Base-by-base conservation (phyloP, 2,888 invertebrate genomes). In the Drosophila mercatorum region DNA sequence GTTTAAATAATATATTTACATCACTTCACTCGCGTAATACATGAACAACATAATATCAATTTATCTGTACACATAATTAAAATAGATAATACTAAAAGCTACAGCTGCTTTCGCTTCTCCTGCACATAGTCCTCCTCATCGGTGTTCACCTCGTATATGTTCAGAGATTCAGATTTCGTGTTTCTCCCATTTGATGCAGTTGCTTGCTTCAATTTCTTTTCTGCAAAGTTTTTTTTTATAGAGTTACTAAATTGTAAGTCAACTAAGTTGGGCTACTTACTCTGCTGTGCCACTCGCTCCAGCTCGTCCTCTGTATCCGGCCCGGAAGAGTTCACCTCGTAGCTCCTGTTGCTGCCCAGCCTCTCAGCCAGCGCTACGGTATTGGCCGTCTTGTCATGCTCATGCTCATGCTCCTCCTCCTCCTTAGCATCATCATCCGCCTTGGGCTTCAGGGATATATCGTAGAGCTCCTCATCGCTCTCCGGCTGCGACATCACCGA, bases 281-380 rank as follows among this genome's bases (percentile, higher is more conserved):
- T 71, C 71, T 83, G 61, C 28, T 83, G 64, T 11, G 78, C 68
- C 43, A 90, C 77, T 26, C 83, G 88, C 72, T 91, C 80, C 28
- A 93, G 81, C 75, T 93, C 93, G 64, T 93, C 93, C 40, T 93
- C 93, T 0, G 92, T 93, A 49, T 93, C 92, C 11, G 87, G 88
- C 4, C 82, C 92, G 0, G 91, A 92, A 5, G 46, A 41, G 14
- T 58, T n/a, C 72, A 6, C 36, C 43, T 60, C 60, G 40, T 53
- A 41, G 10, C 44, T 56, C 10, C 34, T 26, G 14, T 36, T 31
- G 10, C 5, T 31, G 14, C 8, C 14, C 8, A 47, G 0, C 8
- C 28, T 14, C 28, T 47, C 47, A 8, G 14, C 47, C 14, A 47
- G 5, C n/a, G n/a, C 46, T 11, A 5, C 11, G 1, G 17, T 5